These are phyloP conservation scores for Tapirus terrestris DNA, from an alignment of 2,113 vertebrate species.

Conservation along the genomic window DNA sequence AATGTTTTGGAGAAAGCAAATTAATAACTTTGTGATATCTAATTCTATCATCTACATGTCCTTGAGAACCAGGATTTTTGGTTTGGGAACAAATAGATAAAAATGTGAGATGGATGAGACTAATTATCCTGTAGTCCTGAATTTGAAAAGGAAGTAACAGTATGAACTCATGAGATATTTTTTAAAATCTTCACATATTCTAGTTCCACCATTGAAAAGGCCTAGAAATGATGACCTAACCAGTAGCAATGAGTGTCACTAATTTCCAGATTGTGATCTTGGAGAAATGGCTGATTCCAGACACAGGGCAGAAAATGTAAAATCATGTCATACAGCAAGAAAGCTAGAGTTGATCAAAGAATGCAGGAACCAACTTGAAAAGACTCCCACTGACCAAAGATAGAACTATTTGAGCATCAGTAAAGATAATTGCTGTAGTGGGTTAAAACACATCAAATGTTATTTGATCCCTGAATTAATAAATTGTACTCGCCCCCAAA, in stretches of 20 bases:
- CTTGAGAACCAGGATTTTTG: neutral
- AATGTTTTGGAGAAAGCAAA: neutral
- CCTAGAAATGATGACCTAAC: neutral
- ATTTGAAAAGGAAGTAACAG: neutral
- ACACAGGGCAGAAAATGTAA: neutral
- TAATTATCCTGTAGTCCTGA: neutral
- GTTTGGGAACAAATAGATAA: neutral
- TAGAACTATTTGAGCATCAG: neutral
- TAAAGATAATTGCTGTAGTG: neutral
- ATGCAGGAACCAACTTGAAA: neutral
- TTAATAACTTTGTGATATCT: neutral
- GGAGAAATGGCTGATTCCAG: neutral
- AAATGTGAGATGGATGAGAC: neutral
- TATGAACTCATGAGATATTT: neutral
- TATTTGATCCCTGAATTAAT: neutral
- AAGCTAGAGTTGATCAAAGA: neutral
- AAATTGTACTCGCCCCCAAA: neutral
- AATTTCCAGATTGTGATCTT: neutral
- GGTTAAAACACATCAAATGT: neutral
- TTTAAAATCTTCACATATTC: neutral
- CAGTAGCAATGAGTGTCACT: neutral
- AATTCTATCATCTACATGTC: neutral
- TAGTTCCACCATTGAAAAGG: neutral
- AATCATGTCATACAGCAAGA: neutral
- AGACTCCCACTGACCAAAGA: neutral